These are phyloP conservation scores for Sitobion miscanthi DNA, from an alignment of 1,140 invertebrate species.

Conservation along the genomic window DNA sequence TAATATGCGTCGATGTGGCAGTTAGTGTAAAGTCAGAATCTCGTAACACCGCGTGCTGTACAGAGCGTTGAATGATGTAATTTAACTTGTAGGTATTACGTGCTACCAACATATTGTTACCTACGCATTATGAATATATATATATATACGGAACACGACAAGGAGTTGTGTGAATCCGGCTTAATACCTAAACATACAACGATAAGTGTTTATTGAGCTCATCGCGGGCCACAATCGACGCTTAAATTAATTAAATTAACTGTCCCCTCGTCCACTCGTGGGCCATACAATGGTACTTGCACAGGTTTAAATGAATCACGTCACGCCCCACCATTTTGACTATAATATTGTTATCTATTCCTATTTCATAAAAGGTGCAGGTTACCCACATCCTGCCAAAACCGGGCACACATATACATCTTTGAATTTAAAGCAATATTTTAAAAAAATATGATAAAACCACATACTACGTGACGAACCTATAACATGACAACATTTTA, in stretches of 20 bases:
- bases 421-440: not conserved
- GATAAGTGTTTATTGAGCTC: not conserved
- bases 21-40: too few species aligned
- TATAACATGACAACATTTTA: not conserved
- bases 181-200: not conserved
- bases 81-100: too few species aligned
- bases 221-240: not conserved
- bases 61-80: too few species aligned
- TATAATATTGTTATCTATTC: not conserved
- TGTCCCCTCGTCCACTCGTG: not conserved
- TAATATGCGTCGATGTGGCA: too few species aligned
- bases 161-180: not conserved
- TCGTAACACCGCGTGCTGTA: too few species aligned
- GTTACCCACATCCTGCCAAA: not conserved
- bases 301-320: not conserved
- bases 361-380: not conserved
- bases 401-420: not conserved
- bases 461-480: too few species aligned
- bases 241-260: not conserved
- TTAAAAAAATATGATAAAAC: not conserved
- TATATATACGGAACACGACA: not conserved
- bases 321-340: not conserved
- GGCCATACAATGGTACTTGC: not conserved
- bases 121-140: too few species aligned
- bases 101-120: too few species aligned